A percentile compares a stretch with the other conserved stretches of the same genome.
Evolutionary conservation across 2,888 invertebrate species (phyloP).

Genomic region (Polylopha cassiicola): DNA sequence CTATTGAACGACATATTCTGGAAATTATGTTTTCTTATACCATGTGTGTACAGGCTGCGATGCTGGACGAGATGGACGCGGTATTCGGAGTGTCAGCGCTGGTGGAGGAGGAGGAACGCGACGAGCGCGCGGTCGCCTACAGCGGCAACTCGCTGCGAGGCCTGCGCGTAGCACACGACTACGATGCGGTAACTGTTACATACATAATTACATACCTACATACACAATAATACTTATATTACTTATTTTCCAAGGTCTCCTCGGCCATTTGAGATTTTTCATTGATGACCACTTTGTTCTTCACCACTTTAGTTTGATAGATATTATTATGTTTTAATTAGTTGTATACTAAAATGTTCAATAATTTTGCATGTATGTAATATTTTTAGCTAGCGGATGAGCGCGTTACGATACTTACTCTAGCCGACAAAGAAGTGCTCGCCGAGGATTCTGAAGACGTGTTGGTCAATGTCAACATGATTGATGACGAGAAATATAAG

Average conservation of each 20-base stretch:
- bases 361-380: background rate
- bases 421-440: slow-evolving; percentile 94
- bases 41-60: slow-evolving; percentile 86
- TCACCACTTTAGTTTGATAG: too few relatives aligned
- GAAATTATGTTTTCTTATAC: background rate
- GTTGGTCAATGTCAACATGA: slow-evolving; percentile 92
- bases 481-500: slow-evolving; percentile 89
- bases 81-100: slow-evolving; percentile 94
- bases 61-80: slow-evolving; percentile 95
- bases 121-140: slow-evolving; percentile 79
- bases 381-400: slow-evolving; percentile 81
- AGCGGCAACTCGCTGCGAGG: slow-evolving; percentile 85
- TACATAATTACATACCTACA: background rate
- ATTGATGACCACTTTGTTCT: too few relatives aligned
- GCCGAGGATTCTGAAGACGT: slow-evolving; percentile 91
- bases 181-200: slow-evolving; percentile 62
- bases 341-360: too few relatives aligned
- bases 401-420: slow-evolving; percentile 89
- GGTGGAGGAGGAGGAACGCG: slow-evolving; percentile 85
- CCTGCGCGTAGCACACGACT: slow-evolving; percentile 90
- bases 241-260: too few relatives aligned
- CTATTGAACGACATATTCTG: background rate
- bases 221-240: too few relatives aligned
- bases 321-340: too few relatives aligned
- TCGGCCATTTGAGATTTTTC: too few relatives aligned